A percentile compares a stretch with the other conserved stretches of the same genome.
Conservation (phyloP, 2,888 invertebrate species). For the Protodeltote pygarga region DNA sequence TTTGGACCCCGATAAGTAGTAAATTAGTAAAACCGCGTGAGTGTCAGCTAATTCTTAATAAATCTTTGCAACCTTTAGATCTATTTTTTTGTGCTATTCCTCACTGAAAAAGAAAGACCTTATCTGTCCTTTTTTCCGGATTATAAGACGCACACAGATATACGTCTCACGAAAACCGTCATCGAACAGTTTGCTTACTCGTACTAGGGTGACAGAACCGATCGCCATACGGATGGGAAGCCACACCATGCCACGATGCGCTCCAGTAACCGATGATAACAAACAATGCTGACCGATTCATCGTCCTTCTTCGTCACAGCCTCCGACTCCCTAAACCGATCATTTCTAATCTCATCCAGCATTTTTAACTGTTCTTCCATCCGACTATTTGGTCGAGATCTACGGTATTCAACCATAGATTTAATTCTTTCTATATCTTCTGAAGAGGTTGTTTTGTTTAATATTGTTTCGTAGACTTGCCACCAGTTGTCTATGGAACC, state of each 20-base stretch:
- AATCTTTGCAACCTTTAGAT: too few species aligned
- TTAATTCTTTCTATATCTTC: slow-evolving; percentile 67
- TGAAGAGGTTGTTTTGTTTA: slow-evolving; percentile 63
- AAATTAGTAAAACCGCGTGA: too few species aligned
- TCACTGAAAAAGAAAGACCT: too few species aligned
- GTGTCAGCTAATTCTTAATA: too few species aligned
- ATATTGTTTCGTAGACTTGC: slow-evolving; percentile 77
- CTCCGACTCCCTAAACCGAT: slow-evolving; percentile 72
- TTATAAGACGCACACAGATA: too few species aligned
- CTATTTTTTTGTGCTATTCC: too few species aligned
- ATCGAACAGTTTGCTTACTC: too few species aligned
- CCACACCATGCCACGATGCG: slow-evolving; percentile 52
- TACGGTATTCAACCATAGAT: slow-evolving; percentile 64
- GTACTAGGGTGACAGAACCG: too few species aligned
- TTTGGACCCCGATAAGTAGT: too few species aligned
- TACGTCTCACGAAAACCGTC: too few species aligned
- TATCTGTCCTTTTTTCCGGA: too few species aligned
- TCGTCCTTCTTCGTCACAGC: slow-evolving; percentile 66
- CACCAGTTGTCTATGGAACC: slow-evolving; percentile 84
- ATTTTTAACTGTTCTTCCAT: slow-evolving; percentile 77
- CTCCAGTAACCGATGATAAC: slow-evolving; percentile 33
- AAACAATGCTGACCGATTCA: slow-evolving; percentile 78
- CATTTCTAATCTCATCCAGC: slow-evolving; percentile 74
- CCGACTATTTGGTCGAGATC: slow-evolving; percentile 69
- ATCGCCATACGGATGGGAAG: slow-evolving; percentile 47